Evolutionary conservation across 2,888 invertebrate genomes (phyloP).

Genomic region (Lordiphosa fenestrarum): DNA sequence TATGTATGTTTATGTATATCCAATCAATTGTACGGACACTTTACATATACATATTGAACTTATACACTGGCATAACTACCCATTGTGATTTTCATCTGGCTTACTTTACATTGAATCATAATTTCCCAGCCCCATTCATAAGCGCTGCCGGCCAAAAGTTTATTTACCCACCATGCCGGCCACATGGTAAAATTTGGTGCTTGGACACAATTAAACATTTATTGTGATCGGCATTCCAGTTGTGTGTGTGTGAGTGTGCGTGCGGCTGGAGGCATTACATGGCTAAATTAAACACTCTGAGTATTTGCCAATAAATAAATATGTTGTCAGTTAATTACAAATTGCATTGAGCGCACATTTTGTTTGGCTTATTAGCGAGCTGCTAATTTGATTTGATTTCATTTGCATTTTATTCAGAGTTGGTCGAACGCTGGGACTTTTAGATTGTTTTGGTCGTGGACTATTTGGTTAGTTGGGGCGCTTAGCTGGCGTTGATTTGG

Average conservation of each 20-base stretch:
- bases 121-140: conserved; percentile 2
- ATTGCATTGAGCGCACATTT: conserved; percentile 58
- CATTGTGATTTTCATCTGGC: conserved; percentile 22
- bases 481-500: conserved; percentile 47
- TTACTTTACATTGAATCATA: conserved; percentile 39
- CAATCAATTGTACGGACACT: too few species aligned
- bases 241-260: conserved; percentile 12
- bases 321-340: conserved; percentile 65
- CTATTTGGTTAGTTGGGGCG: conserved; percentile 33
- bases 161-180: conserved; percentile 27
- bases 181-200: conserved; percentile 11
- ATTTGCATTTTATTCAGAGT: conserved; percentile 27
- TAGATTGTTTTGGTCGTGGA: conserved; percentile 24
- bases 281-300: conserved; percentile 38
- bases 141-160: conserved; percentile 36
- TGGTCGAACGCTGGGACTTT: conserved; percentile 1
- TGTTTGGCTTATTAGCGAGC: conserved; percentile 65
- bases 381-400: conserved; percentile 43
- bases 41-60: neutral
- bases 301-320: conserved; percentile 69
- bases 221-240: conserved; percentile 37
- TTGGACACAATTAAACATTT: conserved; percentile 49
- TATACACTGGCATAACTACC: conserved; percentile 18
- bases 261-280: conserved; percentile 29
- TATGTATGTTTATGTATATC: too few species aligned